These are phyloP conservation scores for Porites lobata DNA, from an alignment of 92 coral and sea anemone species.

Conservation along the genomic window DNA sequence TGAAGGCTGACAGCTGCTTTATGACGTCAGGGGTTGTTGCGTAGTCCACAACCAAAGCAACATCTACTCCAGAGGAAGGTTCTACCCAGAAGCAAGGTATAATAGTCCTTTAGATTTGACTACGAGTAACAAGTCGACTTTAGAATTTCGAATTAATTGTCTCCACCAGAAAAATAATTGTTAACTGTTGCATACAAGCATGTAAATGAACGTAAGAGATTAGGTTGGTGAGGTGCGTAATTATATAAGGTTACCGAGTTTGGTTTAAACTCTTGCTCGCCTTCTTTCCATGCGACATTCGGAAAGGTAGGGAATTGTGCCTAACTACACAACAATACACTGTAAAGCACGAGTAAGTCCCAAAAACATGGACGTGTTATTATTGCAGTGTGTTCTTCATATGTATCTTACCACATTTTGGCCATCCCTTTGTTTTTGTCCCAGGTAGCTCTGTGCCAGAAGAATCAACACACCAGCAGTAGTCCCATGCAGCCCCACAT, in stretches of 20 bases:
- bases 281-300: too few species aligned
- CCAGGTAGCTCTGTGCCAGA: constrained; percentile 85
- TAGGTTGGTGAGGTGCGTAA: too few species aligned
- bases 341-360: too few species aligned
- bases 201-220: too few species aligned
- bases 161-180: not conserved
- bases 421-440: constrained; percentile 85
- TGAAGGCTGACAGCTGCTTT: constrained; percentile 33
- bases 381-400: not conserved
- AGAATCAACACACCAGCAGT: constrained; percentile 95
- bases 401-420: constrained; percentile 85
- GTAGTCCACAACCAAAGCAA: constrained; percentile 69
- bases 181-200: too few species aligned
- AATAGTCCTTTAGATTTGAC: not conserved
- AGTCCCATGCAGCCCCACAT: constrained; percentile 86
- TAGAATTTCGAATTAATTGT: not conserved
- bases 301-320: too few species aligned
- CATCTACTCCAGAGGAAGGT: constrained; percentile 73
- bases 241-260: too few species aligned
- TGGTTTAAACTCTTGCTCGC: too few species aligned
- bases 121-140: not conserved
- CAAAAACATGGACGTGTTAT: too few species aligned
- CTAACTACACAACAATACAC: too few species aligned
- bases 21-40: constrained; percentile 52
- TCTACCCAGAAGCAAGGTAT: not conserved